Conservation (phyloP, 2,888 invertebrate genomes). For the Agonopterix subpropinquella region DNA sequence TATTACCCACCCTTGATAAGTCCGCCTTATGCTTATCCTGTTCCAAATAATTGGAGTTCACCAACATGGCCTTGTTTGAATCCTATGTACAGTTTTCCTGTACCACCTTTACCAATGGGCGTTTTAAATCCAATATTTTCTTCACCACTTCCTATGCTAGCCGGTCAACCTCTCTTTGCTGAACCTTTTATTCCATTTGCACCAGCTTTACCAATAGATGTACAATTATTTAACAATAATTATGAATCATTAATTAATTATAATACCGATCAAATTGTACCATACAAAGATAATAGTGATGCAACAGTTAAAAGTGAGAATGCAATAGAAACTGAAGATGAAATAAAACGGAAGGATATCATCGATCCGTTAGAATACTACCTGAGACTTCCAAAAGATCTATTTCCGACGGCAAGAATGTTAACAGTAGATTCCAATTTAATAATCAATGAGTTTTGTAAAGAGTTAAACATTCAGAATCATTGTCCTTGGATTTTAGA, state of each 20-base stretch:
- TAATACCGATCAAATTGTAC: not conserved
- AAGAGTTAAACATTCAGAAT: constrained; percentile 23
- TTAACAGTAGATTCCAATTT: constrained; percentile 44
- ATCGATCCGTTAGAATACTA: constrained; percentile 33
- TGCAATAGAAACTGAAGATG: not conserved
- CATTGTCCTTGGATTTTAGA: constrained; percentile 48
- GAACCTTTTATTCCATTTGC: not conserved
- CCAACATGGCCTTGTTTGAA: no score
- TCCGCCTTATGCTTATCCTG: not conserved
- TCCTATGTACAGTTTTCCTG: not conserved
- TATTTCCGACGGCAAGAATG: constrained; percentile 46
- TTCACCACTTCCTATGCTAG: no score
- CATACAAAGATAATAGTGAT: not conserved
- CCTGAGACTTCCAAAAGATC: constrained; percentile 35
- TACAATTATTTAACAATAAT: not conserved
- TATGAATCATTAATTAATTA: not conserved
- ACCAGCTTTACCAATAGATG: not conserved
- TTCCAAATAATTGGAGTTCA: not conserved
- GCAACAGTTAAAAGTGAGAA: no score
- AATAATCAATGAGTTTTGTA: constrained; percentile 51
- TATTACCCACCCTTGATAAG: no score
- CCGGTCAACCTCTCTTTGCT: no score
- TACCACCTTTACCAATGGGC: not conserved
- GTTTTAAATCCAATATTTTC: no score
- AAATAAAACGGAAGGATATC: not conserved